phyloP scores from a whole-genome alignment of 1,140 invertebrate genomes.

The Zaprionus vittiger region DNA sequence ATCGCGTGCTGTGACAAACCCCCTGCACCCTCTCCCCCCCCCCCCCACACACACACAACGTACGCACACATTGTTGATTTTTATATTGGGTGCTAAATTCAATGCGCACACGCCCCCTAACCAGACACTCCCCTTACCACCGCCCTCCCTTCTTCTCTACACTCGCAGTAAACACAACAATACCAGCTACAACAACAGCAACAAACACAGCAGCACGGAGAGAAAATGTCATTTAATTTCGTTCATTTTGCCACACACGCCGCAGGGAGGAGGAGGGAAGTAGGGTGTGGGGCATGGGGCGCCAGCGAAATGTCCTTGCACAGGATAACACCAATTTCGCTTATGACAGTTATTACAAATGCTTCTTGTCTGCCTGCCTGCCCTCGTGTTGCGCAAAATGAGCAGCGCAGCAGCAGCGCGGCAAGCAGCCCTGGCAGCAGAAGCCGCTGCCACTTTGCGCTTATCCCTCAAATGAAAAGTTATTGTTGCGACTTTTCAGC shows the following conservation, averaged over 20 bases:
- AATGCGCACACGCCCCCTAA: constrained; percentile 40
- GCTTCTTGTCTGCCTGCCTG: constrained; percentile 56
- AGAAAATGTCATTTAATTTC: constrained; percentile 71
- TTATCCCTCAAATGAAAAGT: constrained; percentile 71
- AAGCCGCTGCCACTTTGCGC: constrained; percentile 59
- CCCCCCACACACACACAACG: constrained; percentile 29
- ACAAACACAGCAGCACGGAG: constrained; percentile 5
- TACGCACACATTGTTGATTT: constrained; percentile 63
- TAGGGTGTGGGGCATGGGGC: not conserved
- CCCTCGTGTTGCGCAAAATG: constrained; percentile 37
- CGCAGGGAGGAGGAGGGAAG: not conserved
- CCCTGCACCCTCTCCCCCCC: constrained; percentile 11
- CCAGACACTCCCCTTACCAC: not conserved
- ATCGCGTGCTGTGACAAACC: constrained; percentile 40
- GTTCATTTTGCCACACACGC: constrained; percentile 35
- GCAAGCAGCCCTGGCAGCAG: not conserved
- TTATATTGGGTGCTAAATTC: constrained; percentile 67
- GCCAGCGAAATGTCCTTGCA: constrained; percentile 47
- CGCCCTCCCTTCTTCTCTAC: not conserved
- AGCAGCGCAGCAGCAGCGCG: constrained; percentile 52
- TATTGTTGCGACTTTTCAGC: constrained; percentile 61
- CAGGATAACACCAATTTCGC: constrained; percentile 75
- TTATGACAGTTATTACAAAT: constrained; percentile 81
- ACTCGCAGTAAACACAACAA: constrained; percentile 13
- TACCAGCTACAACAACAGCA: constrained; percentile 10